These are phyloP conservation scores for Nibea coibor DNA, from an alignment of 2,113 vertebrate species.

Conservation along the genomic window DNA sequence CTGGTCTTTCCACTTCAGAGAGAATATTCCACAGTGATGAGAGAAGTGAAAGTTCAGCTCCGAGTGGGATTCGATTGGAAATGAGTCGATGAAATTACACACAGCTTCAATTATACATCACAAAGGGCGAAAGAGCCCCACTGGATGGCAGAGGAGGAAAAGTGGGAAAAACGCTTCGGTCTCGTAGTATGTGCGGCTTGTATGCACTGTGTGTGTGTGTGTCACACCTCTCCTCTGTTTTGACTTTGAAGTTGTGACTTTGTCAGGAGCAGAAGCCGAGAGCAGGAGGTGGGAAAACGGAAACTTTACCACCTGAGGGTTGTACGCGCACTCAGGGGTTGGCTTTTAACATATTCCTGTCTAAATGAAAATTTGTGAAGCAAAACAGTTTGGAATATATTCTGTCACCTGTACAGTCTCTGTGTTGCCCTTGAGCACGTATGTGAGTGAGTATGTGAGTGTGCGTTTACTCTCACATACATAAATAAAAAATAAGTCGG, in stretches of 20 bases:
- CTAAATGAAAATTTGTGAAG: constrained; percentile 76
- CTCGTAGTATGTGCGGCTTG: constrained; percentile 22
- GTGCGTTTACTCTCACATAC: constrained; percentile 20
- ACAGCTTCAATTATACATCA: constrained; percentile 74
- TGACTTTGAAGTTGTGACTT: constrained; percentile 80
- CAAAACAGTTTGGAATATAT: constrained; percentile 66
- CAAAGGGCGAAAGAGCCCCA: constrained; percentile 61
- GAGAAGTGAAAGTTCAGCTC: constrained; percentile 66
- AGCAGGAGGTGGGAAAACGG: constrained; percentile 65
- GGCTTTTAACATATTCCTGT: constrained; percentile 72
- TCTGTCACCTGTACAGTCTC: constrained; percentile 49
- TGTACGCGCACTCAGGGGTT: constrained; percentile 29
- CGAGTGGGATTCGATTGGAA: constrained; percentile 55
- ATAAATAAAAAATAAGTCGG: constrained; percentile 1
- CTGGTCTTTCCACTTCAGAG: constrained; percentile 55
- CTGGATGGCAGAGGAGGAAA: constrained; percentile 42
- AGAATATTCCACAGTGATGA: constrained; percentile 57
- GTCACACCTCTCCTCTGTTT: constrained; percentile 51
- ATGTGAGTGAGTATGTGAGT: background rate
- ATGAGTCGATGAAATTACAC: constrained; percentile 59
- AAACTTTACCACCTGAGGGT: constrained; percentile 69
- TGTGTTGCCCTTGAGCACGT: constrained; percentile 48
- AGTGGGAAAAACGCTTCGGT: constrained; percentile 15
- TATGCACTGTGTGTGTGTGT: constrained; percentile 22
- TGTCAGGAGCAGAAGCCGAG: constrained; percentile 61